Evolutionary conservation across 2,797 vertebrate species (phyloP), one percentile per base, ranked within the genome.

Genomic region (Molothrus ater): DNA sequence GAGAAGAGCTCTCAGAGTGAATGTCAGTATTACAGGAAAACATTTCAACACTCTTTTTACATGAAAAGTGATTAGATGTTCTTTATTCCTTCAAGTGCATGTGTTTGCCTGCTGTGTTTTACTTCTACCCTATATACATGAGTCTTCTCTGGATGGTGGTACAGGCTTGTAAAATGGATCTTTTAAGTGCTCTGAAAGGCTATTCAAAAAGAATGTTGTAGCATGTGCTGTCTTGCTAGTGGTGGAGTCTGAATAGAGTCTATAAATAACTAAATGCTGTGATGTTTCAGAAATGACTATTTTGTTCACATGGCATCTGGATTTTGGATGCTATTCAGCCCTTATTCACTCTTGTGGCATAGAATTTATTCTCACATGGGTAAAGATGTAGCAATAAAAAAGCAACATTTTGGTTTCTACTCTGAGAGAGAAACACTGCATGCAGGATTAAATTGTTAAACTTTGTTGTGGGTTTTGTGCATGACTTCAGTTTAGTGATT

Each of bases 231-330:
- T 73, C 42, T 91, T 85, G 69, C 21, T 83, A 25, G 53, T 79
- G 59, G 19, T 50, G 14, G 28, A 56, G 34, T n/a, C 56, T 96
- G 82, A 92, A 92, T 73, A 25, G 72, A 26, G 28, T 68, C 74
- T 90, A 92, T 94, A 95, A 95, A 96, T 95, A 96, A 64, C 69
- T 79, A 51, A 94, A 68, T 66, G 22, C 61, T 74, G 19, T 36
- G 54, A 74, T 74, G 38, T 76, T 81, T 91, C 57, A 47, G 47
- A 81, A 95, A 79, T 42, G 18, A 76, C 29, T 91, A 16, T 75
- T 93, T 91, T 95, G 63, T 79, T 92, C 90, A 90, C 26, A 50
- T 28, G 34, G 38, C 87, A 93, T 90, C 86, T 95, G 95, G 80
- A 73, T 88, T 95, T 93, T 90, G 68, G 38, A 57, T 71, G 21